Evolutionary conservation across 2,797 vertebrate genomes (phyloP).

Genomic region (Meriones psammophilus): DNA sequence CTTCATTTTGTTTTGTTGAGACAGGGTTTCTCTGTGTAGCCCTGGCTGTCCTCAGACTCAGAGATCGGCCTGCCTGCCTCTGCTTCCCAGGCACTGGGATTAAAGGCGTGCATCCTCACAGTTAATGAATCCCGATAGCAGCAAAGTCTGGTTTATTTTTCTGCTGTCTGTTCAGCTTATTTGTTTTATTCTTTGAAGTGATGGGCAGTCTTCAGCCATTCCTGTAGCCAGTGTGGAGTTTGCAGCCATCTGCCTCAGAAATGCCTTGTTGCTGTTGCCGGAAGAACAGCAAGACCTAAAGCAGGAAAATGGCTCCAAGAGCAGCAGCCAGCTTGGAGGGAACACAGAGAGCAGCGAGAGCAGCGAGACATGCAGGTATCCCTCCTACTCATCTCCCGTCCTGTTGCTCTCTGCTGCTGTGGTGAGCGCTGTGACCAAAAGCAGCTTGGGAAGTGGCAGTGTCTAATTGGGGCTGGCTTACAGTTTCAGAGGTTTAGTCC

Average conservation of each 20-base stretch:
- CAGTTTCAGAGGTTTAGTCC: background rate
- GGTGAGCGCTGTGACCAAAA: background rate
- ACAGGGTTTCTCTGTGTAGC: background rate
- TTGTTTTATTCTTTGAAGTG: constrained; percentile 89
- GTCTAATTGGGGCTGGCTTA: background rate
- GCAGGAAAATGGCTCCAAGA: constrained; percentile 94
- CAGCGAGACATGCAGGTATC: constrained; percentile 96
- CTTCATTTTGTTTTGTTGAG: background rate
- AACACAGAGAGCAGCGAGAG: constrained; percentile 94
- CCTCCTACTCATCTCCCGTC: too few species aligned
- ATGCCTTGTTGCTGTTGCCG: constrained; percentile 95
- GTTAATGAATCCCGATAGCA: background rate
- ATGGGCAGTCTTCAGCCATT: constrained; percentile 98
- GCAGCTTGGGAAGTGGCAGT: background rate
- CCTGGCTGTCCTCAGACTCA: background rate
- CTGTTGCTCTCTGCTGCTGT: background rate
- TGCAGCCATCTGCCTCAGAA: constrained; percentile 98
- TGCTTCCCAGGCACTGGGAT: background rate
- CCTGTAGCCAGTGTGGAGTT: constrained; percentile 99
- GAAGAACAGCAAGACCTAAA: constrained; percentile 95
- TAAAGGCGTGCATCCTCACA: background rate
- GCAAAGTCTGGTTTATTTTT: background rate
- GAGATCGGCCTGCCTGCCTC: background rate
- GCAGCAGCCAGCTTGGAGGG: constrained; percentile 92
- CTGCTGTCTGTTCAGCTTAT: background rate